Evolutionary conservation across 2,113 vertebrate genomes (phyloP).

Genomic region (Columbina picui): DNA sequence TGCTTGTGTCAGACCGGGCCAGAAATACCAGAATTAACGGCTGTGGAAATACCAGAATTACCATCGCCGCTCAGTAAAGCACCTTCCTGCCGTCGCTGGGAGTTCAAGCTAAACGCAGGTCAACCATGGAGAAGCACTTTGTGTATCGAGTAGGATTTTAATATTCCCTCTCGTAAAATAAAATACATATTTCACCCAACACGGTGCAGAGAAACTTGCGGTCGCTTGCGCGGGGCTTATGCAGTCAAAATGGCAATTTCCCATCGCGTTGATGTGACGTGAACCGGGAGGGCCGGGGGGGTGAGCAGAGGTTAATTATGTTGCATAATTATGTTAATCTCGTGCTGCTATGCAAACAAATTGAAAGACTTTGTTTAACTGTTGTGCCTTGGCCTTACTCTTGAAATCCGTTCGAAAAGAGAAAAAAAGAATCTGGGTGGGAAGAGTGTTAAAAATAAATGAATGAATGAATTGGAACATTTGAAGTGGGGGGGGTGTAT

Average conservation of each 20-base stretch:
- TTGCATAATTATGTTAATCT: conserved; percentile 7
- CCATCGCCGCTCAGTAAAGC: neutral
- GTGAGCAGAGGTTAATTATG: neutral
- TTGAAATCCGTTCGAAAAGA: neutral
- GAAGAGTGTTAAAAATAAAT: neutral
- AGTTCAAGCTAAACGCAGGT: neutral
- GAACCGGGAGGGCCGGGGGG: neutral
- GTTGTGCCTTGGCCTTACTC: neutral
- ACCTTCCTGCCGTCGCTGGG: neutral
- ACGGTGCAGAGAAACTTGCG: neutral
- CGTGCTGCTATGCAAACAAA: neutral
- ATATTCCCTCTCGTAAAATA: neutral
- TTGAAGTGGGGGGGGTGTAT: neutral
- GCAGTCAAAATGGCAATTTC: neutral
- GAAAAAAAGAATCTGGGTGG: neutral
- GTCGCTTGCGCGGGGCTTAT: rapidly evolving
- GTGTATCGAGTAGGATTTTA: neutral
- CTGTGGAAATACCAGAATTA: too few relatives aligned
- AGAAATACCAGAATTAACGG: neutral
- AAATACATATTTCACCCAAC: neutral
- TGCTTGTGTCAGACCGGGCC: neutral
- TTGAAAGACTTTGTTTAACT: neutral
- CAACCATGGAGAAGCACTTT: neutral
- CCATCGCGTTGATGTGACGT: rapidly evolving
- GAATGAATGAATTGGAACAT: neutral